A percentile compares a stretch with the other conserved stretches of the same genome.
Conservation (phyloP, 2,113 vertebrate species). For the Variabilichromis moorii region DNA sequence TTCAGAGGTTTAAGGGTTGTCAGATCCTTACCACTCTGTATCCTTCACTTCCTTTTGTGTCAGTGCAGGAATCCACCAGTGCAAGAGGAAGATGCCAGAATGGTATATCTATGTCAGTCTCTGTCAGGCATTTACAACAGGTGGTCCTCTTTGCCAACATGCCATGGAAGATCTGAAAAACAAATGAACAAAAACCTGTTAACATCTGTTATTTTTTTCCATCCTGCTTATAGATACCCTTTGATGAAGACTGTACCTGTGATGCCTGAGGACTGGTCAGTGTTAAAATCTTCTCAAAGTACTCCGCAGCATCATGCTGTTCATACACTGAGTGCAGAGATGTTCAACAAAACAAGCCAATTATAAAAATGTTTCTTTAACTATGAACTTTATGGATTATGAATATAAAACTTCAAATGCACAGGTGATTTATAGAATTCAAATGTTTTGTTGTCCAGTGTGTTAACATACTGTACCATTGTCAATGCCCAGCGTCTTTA, state of each 20-base stretch:
- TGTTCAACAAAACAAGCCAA: background rate
- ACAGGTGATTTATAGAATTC: background rate
- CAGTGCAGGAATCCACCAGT: background rate
- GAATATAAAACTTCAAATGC: fast-evolving
- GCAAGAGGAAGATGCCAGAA: background rate
- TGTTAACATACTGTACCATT: constrained; percentile 13
- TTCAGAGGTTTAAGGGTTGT: fast-evolving
- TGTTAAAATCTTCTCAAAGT: constrained; percentile 46
- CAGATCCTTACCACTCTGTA: background rate
- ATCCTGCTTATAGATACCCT: fast-evolving
- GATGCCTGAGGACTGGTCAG: background rate
- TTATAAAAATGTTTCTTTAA: background rate
- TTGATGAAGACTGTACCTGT: background rate
- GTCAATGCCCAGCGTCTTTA: constrained; percentile 19
- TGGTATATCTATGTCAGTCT: fast-evolving
- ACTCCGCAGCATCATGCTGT: constrained; percentile 49
- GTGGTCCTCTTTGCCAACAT: fast-evolving
- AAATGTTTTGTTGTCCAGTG: background rate
- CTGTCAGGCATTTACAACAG: fast-evolving
- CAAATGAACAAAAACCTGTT: background rate
- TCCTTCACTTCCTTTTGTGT: background rate
- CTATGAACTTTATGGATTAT: background rate
- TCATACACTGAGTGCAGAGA: background rate
- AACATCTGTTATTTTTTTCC: background rate
- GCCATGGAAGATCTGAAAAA: background rate